A percentile compares a stretch with the other conserved stretches of the same genome.
Evolutionary conservation across 2,797 vertebrate genomes (phyloP).

Genomic region (Peromyscus nudipes): DNA sequence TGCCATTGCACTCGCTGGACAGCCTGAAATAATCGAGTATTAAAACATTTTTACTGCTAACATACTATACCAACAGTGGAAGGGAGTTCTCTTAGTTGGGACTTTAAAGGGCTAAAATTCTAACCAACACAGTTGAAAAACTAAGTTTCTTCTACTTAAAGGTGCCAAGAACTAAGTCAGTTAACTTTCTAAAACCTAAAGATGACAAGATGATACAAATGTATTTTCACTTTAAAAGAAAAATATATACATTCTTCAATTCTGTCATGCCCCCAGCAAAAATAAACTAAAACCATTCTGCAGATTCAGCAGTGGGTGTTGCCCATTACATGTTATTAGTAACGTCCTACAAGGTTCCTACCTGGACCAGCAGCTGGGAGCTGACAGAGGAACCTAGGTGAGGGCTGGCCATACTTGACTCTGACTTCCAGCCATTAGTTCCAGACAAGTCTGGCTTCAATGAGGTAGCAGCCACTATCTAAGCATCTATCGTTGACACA

Average conservation of each 20-base stretch:
- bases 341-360: not conserved
- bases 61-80: not conserved
- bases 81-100: not conserved
- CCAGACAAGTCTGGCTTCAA: conserved; percentile 2
- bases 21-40: conserved; percentile 84
- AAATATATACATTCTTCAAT: not conserved
- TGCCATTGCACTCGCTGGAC: conserved; percentile 87
- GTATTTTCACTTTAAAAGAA: not conserved
- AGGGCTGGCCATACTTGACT: not conserved
- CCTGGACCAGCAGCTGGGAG: not conserved
- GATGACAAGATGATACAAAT: not conserved
- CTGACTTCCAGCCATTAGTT: not conserved
- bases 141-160: not conserved
- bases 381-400: not conserved
- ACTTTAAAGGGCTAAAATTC: not conserved
- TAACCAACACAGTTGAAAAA: not conserved
- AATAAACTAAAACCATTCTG: not conserved
- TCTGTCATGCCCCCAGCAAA: not conserved
- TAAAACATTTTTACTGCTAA: not conserved
- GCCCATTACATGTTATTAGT: not conserved
- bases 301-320: not conserved
- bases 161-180: not conserved
- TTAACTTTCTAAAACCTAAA: not conserved
- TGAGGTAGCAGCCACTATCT: not conserved
- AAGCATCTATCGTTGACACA: not conserved